phyloP scores from a whole-genome alignment of 1,140 invertebrate genomes.

The Scaptomyza montana region DNA sequence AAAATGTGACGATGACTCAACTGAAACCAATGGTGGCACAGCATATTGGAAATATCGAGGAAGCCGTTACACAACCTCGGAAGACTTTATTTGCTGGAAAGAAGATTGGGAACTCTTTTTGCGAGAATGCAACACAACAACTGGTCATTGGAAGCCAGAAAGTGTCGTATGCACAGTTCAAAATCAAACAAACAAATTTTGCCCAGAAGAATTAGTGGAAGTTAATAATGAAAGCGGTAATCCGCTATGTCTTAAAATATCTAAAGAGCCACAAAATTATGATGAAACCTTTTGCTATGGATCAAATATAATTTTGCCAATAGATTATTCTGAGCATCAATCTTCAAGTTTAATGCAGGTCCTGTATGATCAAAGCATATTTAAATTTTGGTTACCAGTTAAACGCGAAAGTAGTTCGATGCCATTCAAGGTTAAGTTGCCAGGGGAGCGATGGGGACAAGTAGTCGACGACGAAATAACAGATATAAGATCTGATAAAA shows the following conservation, averaged over 20 bases:
- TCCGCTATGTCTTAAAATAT: slow-evolving; percentile 55
- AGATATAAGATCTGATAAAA: slow-evolving; percentile 38
- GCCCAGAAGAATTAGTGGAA: slow-evolving; percentile 57
- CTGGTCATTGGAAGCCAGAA: slow-evolving; percentile 37
- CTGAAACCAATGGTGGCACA: slow-evolving; percentile 4
- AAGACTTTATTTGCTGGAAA: slow-evolving; percentile 45
- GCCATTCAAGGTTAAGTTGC: slow-evolving; percentile 62
- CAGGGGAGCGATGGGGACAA: slow-evolving; percentile 68
- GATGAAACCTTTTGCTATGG: slow-evolving; percentile 66
- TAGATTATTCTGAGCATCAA: slow-evolving; percentile 29
- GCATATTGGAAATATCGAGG: slow-evolving; percentile 50
- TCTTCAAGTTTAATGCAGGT: slow-evolving; percentile 1
- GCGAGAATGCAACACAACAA: slow-evolving; percentile 42
- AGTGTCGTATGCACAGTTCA: slow-evolving; percentile 22
- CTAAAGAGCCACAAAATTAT: slow-evolving; percentile 35
- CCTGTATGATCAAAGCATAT: slow-evolving; percentile 42
- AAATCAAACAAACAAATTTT: slow-evolving; percentile 24
- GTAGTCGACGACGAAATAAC: slow-evolving; percentile 23
- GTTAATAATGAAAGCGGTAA: slow-evolving; percentile 16
- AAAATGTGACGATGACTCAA: slow-evolving; percentile 40
- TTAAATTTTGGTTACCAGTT: slow-evolving; percentile 70
- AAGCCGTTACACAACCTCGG: slow-evolving; percentile 30
- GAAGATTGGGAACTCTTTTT: slow-evolving; percentile 31
- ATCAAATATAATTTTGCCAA: slow-evolving; percentile 44
- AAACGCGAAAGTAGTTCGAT: slow-evolving; percentile 39